Evolutionary conservation across 2,888 invertebrate genomes (phyloP).

Genomic region (Ormia ochracea): DNA sequence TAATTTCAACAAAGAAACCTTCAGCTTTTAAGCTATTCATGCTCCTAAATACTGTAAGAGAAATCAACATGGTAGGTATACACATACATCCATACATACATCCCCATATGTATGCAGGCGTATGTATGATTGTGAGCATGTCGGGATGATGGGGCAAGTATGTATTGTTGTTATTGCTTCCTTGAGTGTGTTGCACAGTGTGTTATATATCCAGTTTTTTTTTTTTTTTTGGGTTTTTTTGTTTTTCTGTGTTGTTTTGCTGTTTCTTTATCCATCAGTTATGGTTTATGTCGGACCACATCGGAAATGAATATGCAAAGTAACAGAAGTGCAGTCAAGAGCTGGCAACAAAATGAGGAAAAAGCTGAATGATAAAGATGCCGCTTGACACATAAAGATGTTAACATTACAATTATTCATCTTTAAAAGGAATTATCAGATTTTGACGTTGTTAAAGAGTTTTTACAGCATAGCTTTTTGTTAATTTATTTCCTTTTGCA

Average conservation of each 20-base stretch:
- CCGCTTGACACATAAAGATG: constrained; percentile 61
- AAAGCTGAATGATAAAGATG: constrained; percentile 55
- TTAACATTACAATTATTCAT: constrained; percentile 62
- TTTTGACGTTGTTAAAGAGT: constrained; percentile 43
- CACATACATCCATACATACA: too few relatives aligned
- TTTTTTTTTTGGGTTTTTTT: neutral
- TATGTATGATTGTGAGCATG: too few relatives aligned
- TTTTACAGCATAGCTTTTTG: neutral
- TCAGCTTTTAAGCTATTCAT: constrained; percentile 36
- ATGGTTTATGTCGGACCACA: constrained; percentile 51
- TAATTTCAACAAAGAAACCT: constrained; percentile 22
- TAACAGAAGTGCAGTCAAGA: constrained; percentile 34
- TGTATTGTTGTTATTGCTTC: constrained; percentile 21
- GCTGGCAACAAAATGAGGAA: constrained; percentile 11
- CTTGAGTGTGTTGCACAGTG: neutral
- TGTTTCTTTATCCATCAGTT: constrained; percentile 46
- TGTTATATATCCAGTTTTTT: constrained; percentile 11
- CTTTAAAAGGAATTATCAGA: constrained; percentile 57
- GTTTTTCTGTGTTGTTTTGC: neutral
- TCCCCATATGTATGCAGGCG: too few relatives aligned
- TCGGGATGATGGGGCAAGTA: constrained; percentile 45
- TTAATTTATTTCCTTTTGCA: neutral
- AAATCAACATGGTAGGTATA: constrained; percentile 43
- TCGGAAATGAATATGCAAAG: constrained; percentile 62
- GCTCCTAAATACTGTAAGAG: constrained; percentile 39